Percentiles rank a stretch among this genome's conserved stretches.
These are phyloP conservation scores for Agrotis ipsilon DNA, from an alignment of 2,888 invertebrate genomes.

Conservation along the genomic window DNA sequence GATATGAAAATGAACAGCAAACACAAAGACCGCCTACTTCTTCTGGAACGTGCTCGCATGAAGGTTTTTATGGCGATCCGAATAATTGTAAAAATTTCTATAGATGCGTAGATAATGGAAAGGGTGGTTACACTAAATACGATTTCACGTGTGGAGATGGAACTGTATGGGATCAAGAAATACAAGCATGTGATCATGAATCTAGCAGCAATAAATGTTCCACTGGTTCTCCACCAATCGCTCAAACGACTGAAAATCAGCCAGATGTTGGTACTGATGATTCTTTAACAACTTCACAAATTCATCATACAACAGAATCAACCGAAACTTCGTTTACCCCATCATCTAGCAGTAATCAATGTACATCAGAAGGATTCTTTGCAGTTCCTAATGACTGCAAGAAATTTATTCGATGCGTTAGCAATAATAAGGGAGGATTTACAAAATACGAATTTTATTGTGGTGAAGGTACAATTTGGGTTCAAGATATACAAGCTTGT, in stretches of 20 bases:
- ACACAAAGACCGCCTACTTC: constrained; percentile 56
- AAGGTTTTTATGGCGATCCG: constrained; percentile 93
- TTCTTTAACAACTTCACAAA: constrained; percentile 49
- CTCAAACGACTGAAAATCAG: constrained; percentile 33
- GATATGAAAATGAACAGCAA: constrained; percentile 43
- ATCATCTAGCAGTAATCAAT: constrained; percentile 70
- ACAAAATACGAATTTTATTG: constrained; percentile 92
- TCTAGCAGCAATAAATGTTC: constrained; percentile 69
- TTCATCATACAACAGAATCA: constrained; percentile 45
- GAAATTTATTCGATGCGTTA: constrained; percentile 94
- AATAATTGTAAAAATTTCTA: constrained; percentile 94
- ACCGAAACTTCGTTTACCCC: constrained; percentile 54
- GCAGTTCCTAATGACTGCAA: constrained; percentile 93
- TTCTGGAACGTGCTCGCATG: constrained; percentile 85
- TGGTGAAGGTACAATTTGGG: constrained; percentile 93
- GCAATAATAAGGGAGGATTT: constrained; percentile 84
- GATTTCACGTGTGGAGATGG: constrained; percentile 94
- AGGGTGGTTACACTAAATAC: constrained; percentile 91
- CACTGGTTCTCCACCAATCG: background rate
- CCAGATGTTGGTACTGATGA: constrained; percentile 12
- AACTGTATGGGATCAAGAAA: constrained; percentile 92
- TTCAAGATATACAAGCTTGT: constrained; percentile 91
- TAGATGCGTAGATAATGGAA: constrained; percentile 92
- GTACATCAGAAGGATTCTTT: constrained; percentile 93
- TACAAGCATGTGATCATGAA: constrained; percentile 90